Conservation (phyloP, 2,113 vertebrate species). For the Ancistrus triradiatus region DNA sequence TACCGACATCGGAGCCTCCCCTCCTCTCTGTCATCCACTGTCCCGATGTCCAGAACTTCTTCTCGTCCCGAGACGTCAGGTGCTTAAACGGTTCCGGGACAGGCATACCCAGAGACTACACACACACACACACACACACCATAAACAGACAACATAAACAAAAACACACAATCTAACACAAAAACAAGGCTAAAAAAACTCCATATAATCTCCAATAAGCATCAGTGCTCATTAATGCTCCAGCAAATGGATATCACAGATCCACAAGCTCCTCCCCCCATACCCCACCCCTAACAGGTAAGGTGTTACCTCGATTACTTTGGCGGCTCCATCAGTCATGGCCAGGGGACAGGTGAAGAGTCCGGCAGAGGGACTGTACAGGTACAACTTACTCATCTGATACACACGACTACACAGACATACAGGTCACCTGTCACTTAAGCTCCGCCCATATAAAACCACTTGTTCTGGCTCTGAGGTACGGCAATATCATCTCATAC, state of each 20-base stretch:
- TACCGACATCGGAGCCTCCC: conserved; percentile 86
- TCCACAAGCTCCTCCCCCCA: too few relatives aligned
- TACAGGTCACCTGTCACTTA: conserved; percentile 25
- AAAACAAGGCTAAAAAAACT: too few relatives aligned
- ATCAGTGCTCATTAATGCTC: too few relatives aligned
- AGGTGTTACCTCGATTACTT: conserved; percentile 75
- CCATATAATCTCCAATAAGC: too few relatives aligned
- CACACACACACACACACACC: conserved; percentile 24
- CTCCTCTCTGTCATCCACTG: conserved; percentile 88
- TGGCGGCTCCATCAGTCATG: conserved; percentile 86
- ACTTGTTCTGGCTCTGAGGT: too few relatives aligned
- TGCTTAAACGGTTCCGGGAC: conserved; percentile 62
- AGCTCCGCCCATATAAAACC: too few relatives aligned
- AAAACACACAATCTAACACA: too few relatives aligned
- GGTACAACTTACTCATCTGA: conserved; percentile 80
- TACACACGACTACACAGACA: conserved; percentile 70
- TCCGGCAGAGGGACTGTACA: conserved; percentile 72
- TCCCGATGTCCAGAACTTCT: conserved; percentile 82
- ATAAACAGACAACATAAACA: neutral
- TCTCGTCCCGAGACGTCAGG: conserved; percentile 71
- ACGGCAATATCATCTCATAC: conserved; percentile 45
- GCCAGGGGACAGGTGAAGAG: conserved; percentile 77
- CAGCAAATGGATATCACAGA: too few relatives aligned
- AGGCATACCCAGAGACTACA: conserved; percentile 65
- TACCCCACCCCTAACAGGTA: too few relatives aligned